Evolutionary conservation across 2,797 vertebrate genomes (phyloP), one percentile per base, ranked within the genome.

Genomic region (Pseudocheirus occidentalis): DNA sequence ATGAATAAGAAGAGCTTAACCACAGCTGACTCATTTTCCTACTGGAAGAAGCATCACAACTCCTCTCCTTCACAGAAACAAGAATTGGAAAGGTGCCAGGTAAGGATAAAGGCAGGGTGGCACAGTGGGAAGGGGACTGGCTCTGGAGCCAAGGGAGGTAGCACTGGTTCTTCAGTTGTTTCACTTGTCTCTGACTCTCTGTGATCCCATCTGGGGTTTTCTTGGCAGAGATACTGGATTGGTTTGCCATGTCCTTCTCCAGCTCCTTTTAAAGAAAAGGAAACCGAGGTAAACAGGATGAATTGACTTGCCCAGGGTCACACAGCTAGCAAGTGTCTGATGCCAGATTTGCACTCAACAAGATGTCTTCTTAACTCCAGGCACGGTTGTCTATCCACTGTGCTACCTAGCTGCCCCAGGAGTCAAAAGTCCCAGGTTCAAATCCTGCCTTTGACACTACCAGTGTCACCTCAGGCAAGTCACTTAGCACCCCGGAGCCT

Each of bases 401-500:
- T 6, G 1, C 66, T 5, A 21, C 18, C 28, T 40, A 46, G 1
- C 5, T 0, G 54, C 62, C 59, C 90, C 90, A 55, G n/a, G 31
- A 94, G 91, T 91, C 92, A 14, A 59, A 31, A 54, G 56, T 31
- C 53, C 7, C 0, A 0, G 57, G 52, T 53, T 59, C 31, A 34
- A 62, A 62, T 62, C 54, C 90, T 54, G 29, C 31, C 46, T 46
- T 90, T 29, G 31, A 31, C 66, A n/a, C 91, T 16, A 59, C 28
- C 81, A 54, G 59, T 55, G 40, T 0, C 28, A 50, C n/a, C 9
- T 54, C 4, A 16, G 9, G 40, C 0, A 0, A 9, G 31, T 10
- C 0, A 21, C 55, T 46, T 0, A 0, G 7, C 31, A n/a, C 55
- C 73, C 58, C 16, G 16, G 0, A 0, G 1, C 31, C 31, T 34